These are phyloP conservation scores for Pollachius pollachius DNA, from an alignment of 2,113 vertebrate genomes.

Conservation along the genomic window DNA sequence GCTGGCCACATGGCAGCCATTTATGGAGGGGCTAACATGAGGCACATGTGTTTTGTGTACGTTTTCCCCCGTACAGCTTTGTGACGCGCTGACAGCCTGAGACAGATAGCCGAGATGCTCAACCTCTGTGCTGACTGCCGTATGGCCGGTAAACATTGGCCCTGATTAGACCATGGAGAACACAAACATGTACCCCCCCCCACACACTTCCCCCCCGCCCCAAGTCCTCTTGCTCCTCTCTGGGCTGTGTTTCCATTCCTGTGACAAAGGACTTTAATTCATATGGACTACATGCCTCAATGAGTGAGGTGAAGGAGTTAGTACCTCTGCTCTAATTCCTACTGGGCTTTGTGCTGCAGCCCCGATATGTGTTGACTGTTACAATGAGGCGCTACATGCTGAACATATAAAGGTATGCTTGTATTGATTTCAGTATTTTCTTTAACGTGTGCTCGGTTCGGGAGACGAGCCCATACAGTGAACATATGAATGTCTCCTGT, in stretches of 20 bases:
- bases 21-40: conserved; percentile 80
- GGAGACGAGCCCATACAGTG: too few relatives aligned
- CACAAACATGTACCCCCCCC: conserved; percentile 47
- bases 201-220: background rate
- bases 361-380: too few relatives aligned
- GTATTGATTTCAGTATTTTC: too few relatives aligned
- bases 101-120: conserved; percentile 70
- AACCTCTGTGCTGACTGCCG: conserved; percentile 57
- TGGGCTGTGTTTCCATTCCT: conserved; percentile 47
- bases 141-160: conserved; percentile 59
- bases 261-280: conserved; percentile 58
- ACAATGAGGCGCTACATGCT: too few relatives aligned
- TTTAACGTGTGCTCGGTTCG: too few relatives aligned
- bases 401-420: too few relatives aligned
- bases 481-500: too few relatives aligned
- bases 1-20: conserved; percentile 83
- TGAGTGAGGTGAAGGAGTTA: too few relatives aligned
- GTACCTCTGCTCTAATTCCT: too few relatives aligned
- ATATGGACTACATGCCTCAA: conserved; percentile 11
- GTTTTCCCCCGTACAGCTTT: conserved; percentile 74
- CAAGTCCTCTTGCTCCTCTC: conserved; percentile 25
- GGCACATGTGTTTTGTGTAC: conserved; percentile 83
- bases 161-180: conserved; percentile 61
- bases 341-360: too few relatives aligned
- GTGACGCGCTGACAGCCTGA: conserved; percentile 69